Evolutionary conservation across 23 tunicate species (phyloP).

Genomic region (Aplidium turbinatum): DNA sequence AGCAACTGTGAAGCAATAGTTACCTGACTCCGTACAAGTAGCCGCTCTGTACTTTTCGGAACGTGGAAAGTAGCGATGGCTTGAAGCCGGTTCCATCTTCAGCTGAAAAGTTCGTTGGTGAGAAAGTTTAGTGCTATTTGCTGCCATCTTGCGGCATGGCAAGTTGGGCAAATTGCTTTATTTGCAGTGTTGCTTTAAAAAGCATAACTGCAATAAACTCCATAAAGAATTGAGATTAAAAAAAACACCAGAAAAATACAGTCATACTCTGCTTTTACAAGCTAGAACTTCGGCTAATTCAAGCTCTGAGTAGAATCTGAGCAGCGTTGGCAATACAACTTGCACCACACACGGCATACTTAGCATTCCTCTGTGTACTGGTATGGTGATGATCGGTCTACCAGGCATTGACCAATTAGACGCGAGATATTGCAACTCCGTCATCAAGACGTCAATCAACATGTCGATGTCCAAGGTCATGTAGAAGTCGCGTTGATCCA

Average conservation of each 20-base stretch:
- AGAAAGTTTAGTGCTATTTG: too few relatives aligned
- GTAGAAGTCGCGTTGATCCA: constrained; percentile 86
- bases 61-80: constrained; percentile 67
- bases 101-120: too few relatives aligned
- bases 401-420: constrained; percentile 87
- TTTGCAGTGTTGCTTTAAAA: too few relatives aligned
- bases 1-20: not conserved
- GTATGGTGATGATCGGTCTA: constrained; percentile 69
- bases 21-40: constrained; percentile 90
- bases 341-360: constrained; percentile 43
- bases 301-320: too few relatives aligned
- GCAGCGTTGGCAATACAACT: too few relatives aligned
- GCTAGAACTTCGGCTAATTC: too few relatives aligned
- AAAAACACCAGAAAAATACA: too few relatives aligned
- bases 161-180: too few relatives aligned
- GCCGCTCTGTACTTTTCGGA: constrained; percentile 79
- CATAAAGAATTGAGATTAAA: too few relatives aligned
- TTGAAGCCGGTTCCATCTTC: constrained; percentile 65
- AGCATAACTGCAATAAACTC: too few relatives aligned
- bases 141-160: too few relatives aligned
- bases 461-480: constrained; percentile 91
- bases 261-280: too few relatives aligned
- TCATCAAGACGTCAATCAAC: constrained; percentile 86
- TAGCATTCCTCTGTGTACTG: constrained; percentile 66
- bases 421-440: constrained; percentile 86